These are phyloP conservation scores for Wiebesia pumilae DNA, from an alignment of 1,140 invertebrate genomes.

Conservation along the genomic window DNA sequence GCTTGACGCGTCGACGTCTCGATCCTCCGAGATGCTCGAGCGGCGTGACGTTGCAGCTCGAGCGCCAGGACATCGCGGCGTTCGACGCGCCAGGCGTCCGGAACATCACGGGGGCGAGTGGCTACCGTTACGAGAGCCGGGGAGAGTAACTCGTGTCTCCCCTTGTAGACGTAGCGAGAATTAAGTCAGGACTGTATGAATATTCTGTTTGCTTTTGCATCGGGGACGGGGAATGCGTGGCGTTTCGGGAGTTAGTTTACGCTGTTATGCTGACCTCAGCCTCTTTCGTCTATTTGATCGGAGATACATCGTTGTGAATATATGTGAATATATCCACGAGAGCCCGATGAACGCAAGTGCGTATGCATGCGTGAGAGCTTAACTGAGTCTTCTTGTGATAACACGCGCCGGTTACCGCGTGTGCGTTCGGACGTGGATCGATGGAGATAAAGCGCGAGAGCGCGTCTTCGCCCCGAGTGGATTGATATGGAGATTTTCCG, in stretches of 20 bases:
- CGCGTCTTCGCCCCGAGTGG: background rate
- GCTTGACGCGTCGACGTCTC: slow-evolving; percentile 5
- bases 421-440: background rate
- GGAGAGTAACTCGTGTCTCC: background rate
- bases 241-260: background rate
- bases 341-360: background rate
- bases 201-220: slow-evolving; percentile 45
- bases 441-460: slow-evolving; percentile 9
- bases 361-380: background rate
- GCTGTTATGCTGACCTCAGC: slow-evolving; percentile 51
- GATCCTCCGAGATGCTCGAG: background rate
- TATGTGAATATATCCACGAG: background rate
- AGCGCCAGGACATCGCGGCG: background rate
- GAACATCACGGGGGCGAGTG: background rate
- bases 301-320: slow-evolving; percentile 41
- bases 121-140: too few relatives aligned
- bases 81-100: background rate
- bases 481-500: slow-evolving; percentile 47
- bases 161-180: background rate
- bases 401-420: background rate
- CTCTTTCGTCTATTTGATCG: slow-evolving; percentile 42
- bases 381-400: background rate
- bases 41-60: background rate
- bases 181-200: slow-evolving; percentile 44
- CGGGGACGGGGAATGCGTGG: background rate